Percentiles rank a stretch among this genome's conserved stretches.
phyloP scores from a whole-genome alignment of 92 coral and sea anemone genomes.

The Pocillopora meandrina region DNA sequence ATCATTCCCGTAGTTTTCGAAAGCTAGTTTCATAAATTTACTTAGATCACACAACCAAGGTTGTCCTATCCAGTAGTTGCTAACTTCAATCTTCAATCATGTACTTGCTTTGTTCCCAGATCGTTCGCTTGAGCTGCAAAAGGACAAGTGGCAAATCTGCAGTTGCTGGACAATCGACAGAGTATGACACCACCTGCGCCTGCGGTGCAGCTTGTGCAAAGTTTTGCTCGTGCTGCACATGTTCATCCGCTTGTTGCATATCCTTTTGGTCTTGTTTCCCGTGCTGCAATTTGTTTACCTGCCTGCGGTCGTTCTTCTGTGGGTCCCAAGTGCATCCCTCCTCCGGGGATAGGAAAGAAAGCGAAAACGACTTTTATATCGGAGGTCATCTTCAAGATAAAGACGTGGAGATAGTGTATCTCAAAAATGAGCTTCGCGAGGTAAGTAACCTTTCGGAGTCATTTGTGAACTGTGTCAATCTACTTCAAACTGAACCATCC shows the following conservation, averaged over 20 bases:
- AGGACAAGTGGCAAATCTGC: neutral
- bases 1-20: too few species aligned
- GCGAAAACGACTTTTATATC: conserved; percentile 72
- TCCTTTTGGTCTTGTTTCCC: conserved; percentile 71
- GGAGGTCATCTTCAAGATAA: conserved; percentile 74
- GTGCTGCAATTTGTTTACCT: conserved; percentile 55
- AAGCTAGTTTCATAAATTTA: too few species aligned
- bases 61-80: too few species aligned
- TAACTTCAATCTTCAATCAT: too few species aligned
- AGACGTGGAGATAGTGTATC: conserved; percentile 68
- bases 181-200: conserved; percentile 7
- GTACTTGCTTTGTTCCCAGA: conserved; percentile 24
- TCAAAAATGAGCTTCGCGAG: conserved; percentile 58
- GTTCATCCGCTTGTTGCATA: conserved; percentile 72
- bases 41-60: too few species aligned
- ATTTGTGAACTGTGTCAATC: too few species aligned
- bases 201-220: conserved; percentile 43
- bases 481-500: too few species aligned
- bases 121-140: conserved; percentile 55
- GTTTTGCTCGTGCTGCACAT: conserved; percentile 51
- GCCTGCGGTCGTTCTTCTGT: conserved; percentile 68
- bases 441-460: conserved; percentile 24
- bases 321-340: conserved; percentile 64
- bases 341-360: conserved; percentile 26
- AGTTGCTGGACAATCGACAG: neutral